A percentile compares a stretch with the other conserved stretches of the same genome.
phyloP scores from a whole-genome alignment of 2,113 vertebrate species.

The Lethenteron reissneri region DNA sequence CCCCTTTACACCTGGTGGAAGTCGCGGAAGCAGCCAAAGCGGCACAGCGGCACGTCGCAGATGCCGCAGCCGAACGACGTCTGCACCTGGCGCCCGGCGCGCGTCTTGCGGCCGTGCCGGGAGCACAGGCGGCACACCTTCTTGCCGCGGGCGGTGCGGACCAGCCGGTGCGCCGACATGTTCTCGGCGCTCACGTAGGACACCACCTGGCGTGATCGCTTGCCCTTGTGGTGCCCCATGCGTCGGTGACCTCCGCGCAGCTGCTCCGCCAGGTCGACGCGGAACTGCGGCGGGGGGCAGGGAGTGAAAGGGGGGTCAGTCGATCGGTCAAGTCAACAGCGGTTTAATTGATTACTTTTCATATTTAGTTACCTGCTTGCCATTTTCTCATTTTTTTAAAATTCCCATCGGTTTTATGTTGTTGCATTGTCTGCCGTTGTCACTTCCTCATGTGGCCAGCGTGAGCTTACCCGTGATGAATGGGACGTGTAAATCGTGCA shows the following conservation, averaged over 20 bases:
- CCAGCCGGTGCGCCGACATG: conserved; percentile 35
- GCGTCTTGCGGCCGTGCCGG: conserved; percentile 31
- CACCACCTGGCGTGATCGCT: conserved; percentile 32
- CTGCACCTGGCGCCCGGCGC: conserved; percentile 39
- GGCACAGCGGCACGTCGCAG: conserved; percentile 43
- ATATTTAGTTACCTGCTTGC: too few relatives aligned
- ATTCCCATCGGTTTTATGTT: too few relatives aligned
- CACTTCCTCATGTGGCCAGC: too few relatives aligned
- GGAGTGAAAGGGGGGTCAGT: too few relatives aligned
- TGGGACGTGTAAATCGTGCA: too few relatives aligned
- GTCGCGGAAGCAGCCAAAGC: conserved; percentile 41
- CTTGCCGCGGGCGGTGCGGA: conserved; percentile 29
- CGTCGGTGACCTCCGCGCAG: conserved; percentile 42
- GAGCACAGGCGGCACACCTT: conserved; percentile 2
- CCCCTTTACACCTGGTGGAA: conserved; percentile 21
- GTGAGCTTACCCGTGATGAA: too few relatives aligned
- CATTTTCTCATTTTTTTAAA: too few relatives aligned
- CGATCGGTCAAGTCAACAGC: too few relatives aligned
- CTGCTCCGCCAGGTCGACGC: conserved; percentile 36
- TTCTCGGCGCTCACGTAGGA: conserved; percentile 39
- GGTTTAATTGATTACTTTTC: too few relatives aligned
- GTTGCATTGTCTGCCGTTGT: too few relatives aligned
- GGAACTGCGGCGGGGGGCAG: conserved; percentile 24
- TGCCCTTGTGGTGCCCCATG: conserved; percentile 27
- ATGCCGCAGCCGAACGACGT: conserved; percentile 46